phyloP scores from a whole-genome alignment of 2,888 invertebrate genomes.

The Lasioglossum morio region DNA sequence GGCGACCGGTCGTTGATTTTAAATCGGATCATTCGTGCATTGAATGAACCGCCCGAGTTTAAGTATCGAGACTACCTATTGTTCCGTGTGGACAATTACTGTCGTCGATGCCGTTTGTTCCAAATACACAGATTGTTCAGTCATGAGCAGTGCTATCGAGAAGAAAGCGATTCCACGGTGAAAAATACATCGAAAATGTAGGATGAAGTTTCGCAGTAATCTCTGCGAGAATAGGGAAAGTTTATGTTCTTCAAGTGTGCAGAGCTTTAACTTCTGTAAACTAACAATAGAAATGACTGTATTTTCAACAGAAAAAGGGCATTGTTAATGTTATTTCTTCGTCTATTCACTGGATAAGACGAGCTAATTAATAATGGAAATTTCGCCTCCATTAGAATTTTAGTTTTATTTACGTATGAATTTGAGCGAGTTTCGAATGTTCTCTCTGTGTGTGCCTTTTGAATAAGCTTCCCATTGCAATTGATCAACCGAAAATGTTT shows the following conservation, averaged over 20 bases:
- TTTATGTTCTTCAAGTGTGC: too few species aligned
- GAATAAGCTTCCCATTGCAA: not conserved
- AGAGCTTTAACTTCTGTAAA: too few species aligned
- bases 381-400: too few species aligned
- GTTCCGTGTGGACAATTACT: constrained; percentile 37
- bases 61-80: constrained; percentile 36
- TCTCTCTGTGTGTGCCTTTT: not conserved
- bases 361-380: too few species aligned
- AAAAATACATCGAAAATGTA: not conserved
- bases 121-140: constrained; percentile 1
- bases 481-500: not conserved
- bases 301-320: too few species aligned
- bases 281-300: too few species aligned
- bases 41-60: constrained; percentile 25
- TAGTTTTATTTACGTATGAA: not conserved
- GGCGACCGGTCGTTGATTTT: constrained; percentile 36
- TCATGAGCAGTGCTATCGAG: not conserved
- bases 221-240: not conserved
- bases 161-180: not conserved
- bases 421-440: not conserved
- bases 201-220: not conserved
- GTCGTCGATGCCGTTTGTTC: constrained; percentile 7
- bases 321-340: too few species aligned
- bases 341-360: too few species aligned
- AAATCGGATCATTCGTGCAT: constrained; percentile 39